phyloP scores from a whole-genome alignment of 2,888 invertebrate genomes.

The Ashinkailepas kermadecensis region DNA sequence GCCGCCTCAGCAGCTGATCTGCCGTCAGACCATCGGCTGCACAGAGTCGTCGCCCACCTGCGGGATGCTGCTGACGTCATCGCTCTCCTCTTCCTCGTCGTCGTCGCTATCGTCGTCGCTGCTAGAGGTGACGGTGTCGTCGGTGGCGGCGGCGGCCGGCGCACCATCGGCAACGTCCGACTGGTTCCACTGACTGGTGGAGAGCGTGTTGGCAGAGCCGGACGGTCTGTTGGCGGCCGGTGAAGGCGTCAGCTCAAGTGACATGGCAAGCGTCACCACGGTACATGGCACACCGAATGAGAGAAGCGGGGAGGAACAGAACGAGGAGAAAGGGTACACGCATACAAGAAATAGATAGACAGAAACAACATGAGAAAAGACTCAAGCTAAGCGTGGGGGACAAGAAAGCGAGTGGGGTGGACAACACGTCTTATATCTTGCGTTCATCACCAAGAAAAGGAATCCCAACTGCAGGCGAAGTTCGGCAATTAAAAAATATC shows the following conservation, averaged over 20 bases:
- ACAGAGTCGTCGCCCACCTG: neutral
- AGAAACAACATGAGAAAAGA: too few species aligned
- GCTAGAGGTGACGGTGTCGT: neutral
- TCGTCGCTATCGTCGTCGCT: neutral
- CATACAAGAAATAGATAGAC: too few species aligned
- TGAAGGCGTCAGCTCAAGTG: neutral
- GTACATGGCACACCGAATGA: too few species aligned
- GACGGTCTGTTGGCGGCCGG: neutral
- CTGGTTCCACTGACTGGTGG: constrained; percentile 10
- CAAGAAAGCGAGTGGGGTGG: too few species aligned
- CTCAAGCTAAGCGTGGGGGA: too few species aligned
- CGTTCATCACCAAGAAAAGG: too few species aligned
- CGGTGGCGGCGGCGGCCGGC: neutral
- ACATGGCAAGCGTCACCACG: neutral
- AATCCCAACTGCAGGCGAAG: too few species aligned
- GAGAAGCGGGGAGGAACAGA: too few species aligned
- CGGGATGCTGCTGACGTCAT: neutral
- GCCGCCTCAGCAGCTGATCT: neutral
- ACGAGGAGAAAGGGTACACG: too few species aligned
- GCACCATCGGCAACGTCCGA: neutral
- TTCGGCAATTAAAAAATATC: too few species aligned
- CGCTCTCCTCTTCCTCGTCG: neutral
- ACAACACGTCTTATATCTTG: too few species aligned
- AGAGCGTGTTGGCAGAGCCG: constrained; percentile 8
- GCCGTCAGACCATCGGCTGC: neutral